Base-by-base conservation (phyloP, 2,888 invertebrate genomes). In the Phalera bucephala region DNA sequence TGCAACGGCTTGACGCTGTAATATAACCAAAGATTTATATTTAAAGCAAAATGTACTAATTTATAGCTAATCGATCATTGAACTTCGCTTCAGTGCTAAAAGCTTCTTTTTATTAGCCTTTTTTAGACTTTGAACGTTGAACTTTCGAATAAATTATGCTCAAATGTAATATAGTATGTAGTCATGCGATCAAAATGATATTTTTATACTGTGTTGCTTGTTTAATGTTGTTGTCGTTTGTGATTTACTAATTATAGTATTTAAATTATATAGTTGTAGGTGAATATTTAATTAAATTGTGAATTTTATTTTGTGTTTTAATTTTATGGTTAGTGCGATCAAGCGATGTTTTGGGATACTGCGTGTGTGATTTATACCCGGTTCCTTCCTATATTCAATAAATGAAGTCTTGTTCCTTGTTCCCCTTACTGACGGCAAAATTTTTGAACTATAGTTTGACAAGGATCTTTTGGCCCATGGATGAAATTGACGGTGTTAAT, bases 81-180 rank as follows among this genome's bases (percentile, higher is more conserved):
- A n/a, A n/a, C n/a, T n/a, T 55, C 45, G 59, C 60, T 72, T 66
- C 61, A 68, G 61, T 59, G 63, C 59, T 48, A 56, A 53, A 59
- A 44, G 56, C 62, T 60, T 40, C 38, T 52, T 63, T 50, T 61
- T 60, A 50, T 71, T 74, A 75, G 77, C 77, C 75, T 77, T 77
- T n/a, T 77, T 47, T 72, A 75, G 69, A 50, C 32, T 54, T 72
- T 70, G 63, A 52, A 40, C 31, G 37, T 34, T 49, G 23, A 36
- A 27, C 40, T 37, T 20, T 27, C 26, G 40, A 28, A 35, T 36
- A 52, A 62, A 59, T 60, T 69, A 54, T 67, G 72, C 65, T 68
- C 68, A 65, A 64, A 40, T 56, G 42, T 42, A 49, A 36, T 41
- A 19, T 27, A 32, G 19, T 31, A 26, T 31, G 35, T 38, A 26